Conservation (phyloP, 1,140 invertebrate species). For the Zeugodacus cucurbitae region DNA sequence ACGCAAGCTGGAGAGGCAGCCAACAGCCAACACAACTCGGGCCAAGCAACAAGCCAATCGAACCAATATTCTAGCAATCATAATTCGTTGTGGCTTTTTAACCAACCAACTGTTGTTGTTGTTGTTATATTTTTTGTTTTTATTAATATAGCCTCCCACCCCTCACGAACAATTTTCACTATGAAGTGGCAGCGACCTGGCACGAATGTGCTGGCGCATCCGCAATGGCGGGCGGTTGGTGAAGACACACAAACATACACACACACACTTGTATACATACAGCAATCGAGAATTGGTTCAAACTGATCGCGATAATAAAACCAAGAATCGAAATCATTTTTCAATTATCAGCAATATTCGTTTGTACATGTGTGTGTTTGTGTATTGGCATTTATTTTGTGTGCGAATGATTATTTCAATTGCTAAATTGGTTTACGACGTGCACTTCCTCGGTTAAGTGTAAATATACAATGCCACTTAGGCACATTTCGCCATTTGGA, state of each 20-base stretch:
- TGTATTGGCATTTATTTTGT: not conserved
- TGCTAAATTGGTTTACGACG: slow-evolving; percentile 24
- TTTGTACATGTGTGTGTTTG: not conserved
- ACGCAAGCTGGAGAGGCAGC: not conserved
- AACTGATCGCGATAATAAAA: slow-evolving; percentile 36
- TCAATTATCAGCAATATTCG: slow-evolving; percentile 33
- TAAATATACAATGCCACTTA: not conserved
- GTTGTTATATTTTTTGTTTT: too few species aligned
- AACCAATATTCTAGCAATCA: slow-evolving; percentile 36
- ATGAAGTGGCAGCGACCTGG: not conserved
- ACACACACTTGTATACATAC: not conserved
- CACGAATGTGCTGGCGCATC: not conserved
- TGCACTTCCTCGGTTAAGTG: not conserved
- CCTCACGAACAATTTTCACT: slow-evolving; percentile 35
- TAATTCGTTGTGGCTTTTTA: slow-evolving; percentile 44
- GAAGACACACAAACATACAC: not conserved
- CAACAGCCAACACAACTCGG: not conserved
- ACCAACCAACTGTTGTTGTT: slow-evolving; percentile 10
- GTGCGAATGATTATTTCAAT: slow-evolving; percentile 21
- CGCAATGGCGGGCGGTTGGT: slow-evolving; percentile 6
- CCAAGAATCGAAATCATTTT: slow-evolving; percentile 45
- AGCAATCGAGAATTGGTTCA: not conserved
- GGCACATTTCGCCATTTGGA: not conserved
- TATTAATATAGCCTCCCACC: not conserved
- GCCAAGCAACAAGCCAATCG: slow-evolving; percentile 31